These are phyloP conservation scores for Brachionus sp. DNA, from an alignment of 1,140 invertebrate genomes.

Conservation along the genomic window DNA sequence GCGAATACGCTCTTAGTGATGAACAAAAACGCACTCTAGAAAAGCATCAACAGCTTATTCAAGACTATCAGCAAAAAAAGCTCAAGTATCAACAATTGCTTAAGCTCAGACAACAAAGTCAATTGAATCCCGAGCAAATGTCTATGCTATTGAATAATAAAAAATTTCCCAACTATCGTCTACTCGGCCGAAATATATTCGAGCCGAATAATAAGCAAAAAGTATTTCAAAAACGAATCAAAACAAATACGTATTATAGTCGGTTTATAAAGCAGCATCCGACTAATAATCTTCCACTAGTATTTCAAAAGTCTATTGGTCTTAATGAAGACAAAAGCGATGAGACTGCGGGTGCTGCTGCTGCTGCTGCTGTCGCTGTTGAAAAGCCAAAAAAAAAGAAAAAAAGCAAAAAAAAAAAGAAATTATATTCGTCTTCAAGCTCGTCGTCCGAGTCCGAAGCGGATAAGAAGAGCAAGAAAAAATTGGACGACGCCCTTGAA, in stretches of 20 bases:
- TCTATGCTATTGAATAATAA: not conserved
- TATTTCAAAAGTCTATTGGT: constrained; percentile 18
- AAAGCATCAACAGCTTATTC: constrained; percentile 36
- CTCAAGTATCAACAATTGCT: constrained; percentile 6
- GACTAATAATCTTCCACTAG: constrained; percentile 32
- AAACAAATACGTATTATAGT: constrained; percentile 26
- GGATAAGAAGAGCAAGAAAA: not conserved
- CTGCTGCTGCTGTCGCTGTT: not conserved
- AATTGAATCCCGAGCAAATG: constrained; percentile 23
- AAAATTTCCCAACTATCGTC: constrained; percentile 37
- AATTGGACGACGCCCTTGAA: not conserved
- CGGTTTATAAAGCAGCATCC: constrained; percentile 45
- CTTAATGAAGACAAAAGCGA: not conserved
- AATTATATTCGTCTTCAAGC: not conserved
- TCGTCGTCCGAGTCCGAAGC: not conserved
- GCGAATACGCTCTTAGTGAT: not conserved
- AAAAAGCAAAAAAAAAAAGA: constrained; percentile 1
- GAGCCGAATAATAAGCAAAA: constrained; percentile 43
- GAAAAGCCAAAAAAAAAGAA: not conserved
- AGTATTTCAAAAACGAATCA: constrained; percentile 15
- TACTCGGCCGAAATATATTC: constrained; percentile 45
- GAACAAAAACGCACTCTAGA: not conserved
- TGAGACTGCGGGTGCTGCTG: not conserved
- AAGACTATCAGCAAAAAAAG: constrained; percentile 36
- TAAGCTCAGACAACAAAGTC: not conserved